Conservation (phyloP, 1,140 invertebrate species). For the Lethocerus indicus region DNA sequence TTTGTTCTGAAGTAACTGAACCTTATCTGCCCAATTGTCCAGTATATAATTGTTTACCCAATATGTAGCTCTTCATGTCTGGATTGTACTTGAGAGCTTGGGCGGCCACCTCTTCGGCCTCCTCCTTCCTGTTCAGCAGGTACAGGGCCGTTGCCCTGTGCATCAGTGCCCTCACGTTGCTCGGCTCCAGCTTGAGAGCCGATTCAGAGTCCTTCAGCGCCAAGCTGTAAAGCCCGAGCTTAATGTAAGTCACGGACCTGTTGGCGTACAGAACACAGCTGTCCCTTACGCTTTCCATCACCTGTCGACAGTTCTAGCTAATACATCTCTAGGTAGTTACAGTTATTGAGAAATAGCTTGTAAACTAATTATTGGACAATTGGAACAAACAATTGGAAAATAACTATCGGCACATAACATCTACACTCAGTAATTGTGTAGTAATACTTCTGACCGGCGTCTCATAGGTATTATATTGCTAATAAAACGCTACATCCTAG, state of each 20-base stretch:
- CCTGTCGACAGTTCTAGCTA: too few species aligned
- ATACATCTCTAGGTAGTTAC: too few species aligned
- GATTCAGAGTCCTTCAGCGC: background rate
- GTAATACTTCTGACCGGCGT: too few species aligned
- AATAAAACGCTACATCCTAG: too few species aligned
- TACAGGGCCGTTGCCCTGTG: background rate
- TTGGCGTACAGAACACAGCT: background rate
- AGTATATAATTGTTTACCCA: background rate
- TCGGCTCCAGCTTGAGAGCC: background rate
- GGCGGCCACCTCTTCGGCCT: background rate
- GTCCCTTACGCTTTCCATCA: background rate
- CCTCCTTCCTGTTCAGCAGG: background rate
- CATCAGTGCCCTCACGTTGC: background rate
- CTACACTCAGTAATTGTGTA: too few species aligned
- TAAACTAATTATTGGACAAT: too few species aligned
- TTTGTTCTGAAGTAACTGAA: background rate
- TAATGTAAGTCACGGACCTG: background rate
- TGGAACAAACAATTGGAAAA: too few species aligned
- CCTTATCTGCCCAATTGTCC: background rate
- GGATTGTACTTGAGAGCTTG: background rate
- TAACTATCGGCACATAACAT: too few species aligned
- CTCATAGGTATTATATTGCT: too few species aligned
- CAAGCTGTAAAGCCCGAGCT: background rate
- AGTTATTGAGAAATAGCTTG: too few species aligned
- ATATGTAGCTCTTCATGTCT: background rate